Percentiles rank a stretch among this genome's conserved stretches.
Evolutionary conservation across 2,113 vertebrate genomes (phyloP).

Genomic region (Cyprinodon brontotheroides): DNA sequence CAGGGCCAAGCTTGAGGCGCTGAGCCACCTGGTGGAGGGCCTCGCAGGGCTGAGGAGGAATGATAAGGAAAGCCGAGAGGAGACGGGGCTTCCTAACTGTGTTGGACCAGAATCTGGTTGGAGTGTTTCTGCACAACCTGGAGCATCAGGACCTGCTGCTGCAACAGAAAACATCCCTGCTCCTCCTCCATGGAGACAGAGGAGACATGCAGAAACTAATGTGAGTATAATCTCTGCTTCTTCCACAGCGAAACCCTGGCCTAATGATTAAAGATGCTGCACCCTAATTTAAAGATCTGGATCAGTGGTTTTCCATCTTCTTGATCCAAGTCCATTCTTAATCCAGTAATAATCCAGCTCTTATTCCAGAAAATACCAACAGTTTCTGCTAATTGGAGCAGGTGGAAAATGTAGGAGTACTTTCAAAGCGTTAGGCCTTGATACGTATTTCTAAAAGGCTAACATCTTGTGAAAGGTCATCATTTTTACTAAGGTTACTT

Average conservation of each 20-base stretch:
- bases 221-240: constrained; percentile 64
- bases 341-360: too few species aligned
- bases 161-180: constrained; percentile 19
- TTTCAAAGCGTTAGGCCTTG: too few species aligned
- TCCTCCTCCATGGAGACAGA: constrained; percentile 73
- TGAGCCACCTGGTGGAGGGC: constrained; percentile 84
- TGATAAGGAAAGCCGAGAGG: background rate
- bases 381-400: too few species aligned
- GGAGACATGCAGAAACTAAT: constrained; percentile 71
- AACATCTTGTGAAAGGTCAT: too few species aligned
- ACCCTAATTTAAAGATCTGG: too few species aligned
- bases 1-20: constrained; percentile 82
- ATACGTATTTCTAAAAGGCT: too few species aligned
- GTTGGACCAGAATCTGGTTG: constrained; percentile 20
- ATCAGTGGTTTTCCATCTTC: too few species aligned
- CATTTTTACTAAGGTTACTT: too few species aligned
- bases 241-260: background rate
- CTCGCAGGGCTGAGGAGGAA: constrained; percentile 64
- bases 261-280: too few species aligned
- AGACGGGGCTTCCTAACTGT: background rate
- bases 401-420: too few species aligned
- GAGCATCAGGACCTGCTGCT: constrained; percentile 5
- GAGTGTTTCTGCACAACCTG: background rate
- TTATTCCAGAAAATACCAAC: too few species aligned
- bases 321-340: too few species aligned